Conservation (phyloP, 2,113 vertebrate genomes). For the Meriones unguiculatus region DNA sequence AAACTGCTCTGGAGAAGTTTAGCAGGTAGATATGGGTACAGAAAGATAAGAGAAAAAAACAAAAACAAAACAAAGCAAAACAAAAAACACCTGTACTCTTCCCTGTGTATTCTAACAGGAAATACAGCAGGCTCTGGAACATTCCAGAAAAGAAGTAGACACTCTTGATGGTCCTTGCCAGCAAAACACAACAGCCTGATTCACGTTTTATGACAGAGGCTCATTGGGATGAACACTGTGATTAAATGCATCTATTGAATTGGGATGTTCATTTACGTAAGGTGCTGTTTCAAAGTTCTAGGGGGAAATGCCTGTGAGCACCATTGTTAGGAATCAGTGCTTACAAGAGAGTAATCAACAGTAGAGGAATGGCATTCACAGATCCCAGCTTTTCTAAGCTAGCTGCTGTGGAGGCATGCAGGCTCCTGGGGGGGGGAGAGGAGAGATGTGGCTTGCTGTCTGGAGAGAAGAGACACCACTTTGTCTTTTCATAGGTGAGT, state of each 20-base stretch:
- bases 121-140: background rate
- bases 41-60: background rate
- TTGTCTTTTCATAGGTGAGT: background rate
- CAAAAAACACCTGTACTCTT: background rate
- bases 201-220: background rate
- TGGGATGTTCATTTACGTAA: background rate
- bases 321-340: background rate
- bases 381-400: background rate
- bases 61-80: background rate
- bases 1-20: background rate
- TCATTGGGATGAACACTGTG: background rate
- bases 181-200: background rate
- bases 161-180: background rate
- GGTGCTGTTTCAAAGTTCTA: slow-evolving; percentile 15
- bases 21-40: background rate
- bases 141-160: background rate
- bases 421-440: background rate
- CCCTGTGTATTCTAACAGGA: background rate
- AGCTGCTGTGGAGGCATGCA: background rate
- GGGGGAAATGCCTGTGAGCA: background rate
- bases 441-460: background rate
- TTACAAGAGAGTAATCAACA: background rate
- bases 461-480: background rate
- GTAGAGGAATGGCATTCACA: background rate
- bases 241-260: slow-evolving; percentile 33